Evolutionary conservation across 2,113 vertebrate species (phyloP).

Genomic region (Platycercus adscitus): DNA sequence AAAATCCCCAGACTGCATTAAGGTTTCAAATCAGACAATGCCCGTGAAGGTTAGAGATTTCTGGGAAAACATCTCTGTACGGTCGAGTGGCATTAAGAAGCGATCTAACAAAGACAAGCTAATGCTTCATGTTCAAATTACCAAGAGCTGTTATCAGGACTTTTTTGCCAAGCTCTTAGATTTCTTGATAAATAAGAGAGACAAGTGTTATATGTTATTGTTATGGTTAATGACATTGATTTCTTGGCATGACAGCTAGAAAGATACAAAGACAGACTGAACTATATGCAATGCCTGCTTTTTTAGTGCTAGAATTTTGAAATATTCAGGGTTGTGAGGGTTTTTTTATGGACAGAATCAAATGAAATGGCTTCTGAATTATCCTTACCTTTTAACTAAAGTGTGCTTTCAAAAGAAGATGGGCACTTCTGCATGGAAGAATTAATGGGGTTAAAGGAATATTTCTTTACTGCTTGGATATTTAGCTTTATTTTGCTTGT

Average conservation of each 20-base stretch:
- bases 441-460: not conserved
- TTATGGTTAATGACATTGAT: slow-evolving; percentile 30
- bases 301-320: not conserved
- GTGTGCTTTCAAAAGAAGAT: not conserved
- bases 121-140: slow-evolving; percentile 56
- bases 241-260: not conserved
- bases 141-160: slow-evolving; percentile 6
- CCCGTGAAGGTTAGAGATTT: slow-evolving; percentile 22
- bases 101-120: slow-evolving; percentile 40
- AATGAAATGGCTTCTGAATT: slow-evolving; percentile 6
- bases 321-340: not conserved
- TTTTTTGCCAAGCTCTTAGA: slow-evolving; percentile 16
- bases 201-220: slow-evolving; percentile 6
- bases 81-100: not conserved
- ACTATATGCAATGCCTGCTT: not conserved
- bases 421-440: not conserved
- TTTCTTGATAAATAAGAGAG: slow-evolving; percentile 48
- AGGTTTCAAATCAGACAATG: slow-evolving; percentile 39
- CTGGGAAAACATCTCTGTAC: not conserved
- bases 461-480: not conserved
- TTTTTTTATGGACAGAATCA: not conserved
- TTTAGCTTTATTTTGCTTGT: not conserved
- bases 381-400: not conserved
- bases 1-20: slow-evolving; percentile 45
- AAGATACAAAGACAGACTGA: not conserved